Conservation (phyloP, 2,888 invertebrate species). For the Ametastegia equiseti region DNA sequence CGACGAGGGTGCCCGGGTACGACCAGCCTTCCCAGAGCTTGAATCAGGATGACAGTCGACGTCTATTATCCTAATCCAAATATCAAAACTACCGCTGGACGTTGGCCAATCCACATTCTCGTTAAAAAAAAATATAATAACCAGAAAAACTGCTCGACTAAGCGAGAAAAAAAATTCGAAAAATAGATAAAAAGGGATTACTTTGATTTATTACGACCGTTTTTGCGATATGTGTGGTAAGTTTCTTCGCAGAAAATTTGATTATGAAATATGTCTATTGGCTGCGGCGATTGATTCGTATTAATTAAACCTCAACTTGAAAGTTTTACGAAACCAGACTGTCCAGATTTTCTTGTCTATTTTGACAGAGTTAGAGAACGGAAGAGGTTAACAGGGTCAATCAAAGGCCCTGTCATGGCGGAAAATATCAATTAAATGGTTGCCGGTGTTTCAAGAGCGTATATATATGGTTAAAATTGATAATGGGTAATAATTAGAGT, state of each 20-base stretch:
- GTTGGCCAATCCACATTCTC: neutral
- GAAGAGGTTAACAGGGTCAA: neutral
- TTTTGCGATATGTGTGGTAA: too few species aligned
- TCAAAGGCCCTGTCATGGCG: neutral
- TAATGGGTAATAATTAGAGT: slow-evolving; percentile 45
- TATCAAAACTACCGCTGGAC: neutral
- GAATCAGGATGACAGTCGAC: slow-evolving; percentile 10
- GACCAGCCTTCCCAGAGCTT: slow-evolving; percentile 4
- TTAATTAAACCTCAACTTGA: neutral
- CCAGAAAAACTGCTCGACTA: neutral
- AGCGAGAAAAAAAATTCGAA: too few species aligned
- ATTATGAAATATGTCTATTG: neutral
- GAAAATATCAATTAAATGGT: slow-evolving; percentile 19
- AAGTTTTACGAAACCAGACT: neutral
- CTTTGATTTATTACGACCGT: too few species aligned
- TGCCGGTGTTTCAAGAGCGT: neutral
- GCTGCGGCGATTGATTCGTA: neutral
- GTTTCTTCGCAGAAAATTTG: neutral
- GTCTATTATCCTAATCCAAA: slow-evolving; percentile 2
- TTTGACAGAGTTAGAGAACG: neutral
- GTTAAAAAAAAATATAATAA: too few species aligned
- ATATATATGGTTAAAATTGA: slow-evolving; percentile 29
- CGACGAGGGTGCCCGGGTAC: slow-evolving; percentile 30
- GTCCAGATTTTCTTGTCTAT: neutral
- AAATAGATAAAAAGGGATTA: too few species aligned